Base-by-base conservation (phyloP, 1,140 invertebrate species). In the Bilobella aurantiaca region DNA sequence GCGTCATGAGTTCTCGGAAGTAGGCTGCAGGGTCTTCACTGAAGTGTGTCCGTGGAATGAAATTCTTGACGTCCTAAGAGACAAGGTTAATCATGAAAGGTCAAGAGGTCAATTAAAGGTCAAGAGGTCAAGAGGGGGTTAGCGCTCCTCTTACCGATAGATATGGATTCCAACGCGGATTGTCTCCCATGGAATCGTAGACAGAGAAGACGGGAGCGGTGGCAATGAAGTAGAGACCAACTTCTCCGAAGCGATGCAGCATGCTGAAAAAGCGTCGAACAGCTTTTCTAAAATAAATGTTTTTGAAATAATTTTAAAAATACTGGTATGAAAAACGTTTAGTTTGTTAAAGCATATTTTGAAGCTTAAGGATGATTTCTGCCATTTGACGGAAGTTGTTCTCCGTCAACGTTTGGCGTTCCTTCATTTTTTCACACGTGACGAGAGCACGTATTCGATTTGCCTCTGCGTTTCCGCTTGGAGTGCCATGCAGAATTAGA, bases 1-100 rank as follows among this genome's bases (percentile, higher is more conserved):
- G 79, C 32, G 80, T 78, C 58, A 90, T 76, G 23, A 86, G 75
- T 62, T 81, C 78, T 46, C 80, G 79, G 12, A 90, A 80, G 31
- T 83, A 80, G 28, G 80, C 79, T 59, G 82, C 81, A 0, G 87
- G 85, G 73, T 87, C 81, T 53, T 77, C 49, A 71, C 78, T 84
- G 73, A 84, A 76, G 64, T 88, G 85, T 67, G 86, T 83, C 0
- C 83, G 82, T 0, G 86, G 85, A 27, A 88, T 81, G 74, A 81
- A 87, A 56, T 81, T 78, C 37, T 83, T 79, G 1, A 82, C 79
- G 75, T 87, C 83, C 70, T 78, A 68, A 25, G 66, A 67, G 63
- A 56, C 30, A 66, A 47, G 31, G 31, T 47, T 5, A 34, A 25
- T n/a, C 58, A 23, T 14, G 49, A 53, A 53, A 14, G 23, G 12